Base-by-base conservation (phyloP, 2,888 invertebrate genomes). In the Chaetogeoica ovagalla region DNA sequence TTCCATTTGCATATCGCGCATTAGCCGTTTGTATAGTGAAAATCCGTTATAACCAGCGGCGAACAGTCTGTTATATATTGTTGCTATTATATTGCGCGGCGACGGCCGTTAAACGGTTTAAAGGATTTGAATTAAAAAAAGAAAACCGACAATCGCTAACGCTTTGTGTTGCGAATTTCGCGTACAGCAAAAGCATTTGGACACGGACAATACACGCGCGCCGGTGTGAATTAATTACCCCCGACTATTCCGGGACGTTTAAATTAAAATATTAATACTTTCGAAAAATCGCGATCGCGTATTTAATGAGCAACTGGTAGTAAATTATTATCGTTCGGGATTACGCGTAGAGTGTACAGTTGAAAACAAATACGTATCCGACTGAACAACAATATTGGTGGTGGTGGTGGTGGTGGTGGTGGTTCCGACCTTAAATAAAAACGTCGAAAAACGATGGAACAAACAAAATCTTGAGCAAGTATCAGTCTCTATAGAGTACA, bases 101-200 rank as follows among this genome's bases (percentile, higher is more conserved):
- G 43, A 76, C 68, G 75, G 55, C 69, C 60, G 60, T 69, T 77
- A 52, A 77, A 77, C 60, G 62, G 69, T 77, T 77, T 77, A 77
- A 77, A 62, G 77, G 69, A 77, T 77, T 77, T 37, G 39, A 15
- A n/a, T 48, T n/a, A 66, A 74, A 71, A 57, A 71, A 66, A 71
- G 65, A 65, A 73, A 65, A 37, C 13, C 48, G 13, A 63, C 52
- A 37, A 63, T 37, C 48, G 60, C n/a, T n/a, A 52, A 72, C 62
- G 48, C 48, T 55, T 74, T 66, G 55, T 74, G 65, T 66, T 19
- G 17, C 11, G 57, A 65, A 75, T 75, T 55, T 52, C 15, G 66
- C 30, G 13, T n/a, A 13, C 30, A 11, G 1, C 13, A 3, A 17
- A 39, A 23, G 7, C 19, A 70, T 59, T 70, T 21, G 8, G 17